A percentile compares a stretch with the other conserved stretches of the same genome.
phyloP scores from a whole-genome alignment of 2,113 vertebrate species.

The Scomber scombrus region DNA sequence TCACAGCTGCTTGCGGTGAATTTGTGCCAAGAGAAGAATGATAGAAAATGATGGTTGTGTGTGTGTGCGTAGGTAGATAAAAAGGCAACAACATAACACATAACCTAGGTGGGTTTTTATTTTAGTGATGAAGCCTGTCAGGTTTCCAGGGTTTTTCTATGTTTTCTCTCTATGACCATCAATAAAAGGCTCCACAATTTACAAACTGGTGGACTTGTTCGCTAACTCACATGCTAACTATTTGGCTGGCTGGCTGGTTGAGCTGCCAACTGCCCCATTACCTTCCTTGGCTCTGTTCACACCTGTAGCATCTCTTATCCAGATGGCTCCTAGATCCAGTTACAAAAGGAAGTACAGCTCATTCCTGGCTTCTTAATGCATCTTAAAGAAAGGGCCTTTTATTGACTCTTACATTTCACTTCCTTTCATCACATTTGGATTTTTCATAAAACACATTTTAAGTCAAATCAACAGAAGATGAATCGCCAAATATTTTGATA shows the following conservation, averaged over 20 bases:
- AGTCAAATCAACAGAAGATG: constrained; percentile 5
- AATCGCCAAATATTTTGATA: too few species aligned
- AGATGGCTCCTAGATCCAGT: not conserved
- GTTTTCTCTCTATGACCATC: not conserved
- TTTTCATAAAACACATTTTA: too few species aligned
- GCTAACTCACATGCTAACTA: constrained; percentile 14
- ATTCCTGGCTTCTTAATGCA: not conserved
- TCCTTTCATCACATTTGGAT: not conserved
- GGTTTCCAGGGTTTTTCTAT: not conserved
- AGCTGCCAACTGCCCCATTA: not conserved
- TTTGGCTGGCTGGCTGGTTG: not conserved
- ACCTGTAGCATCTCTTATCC: constrained; percentile 7
- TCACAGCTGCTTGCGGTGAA: constrained; percentile 52
- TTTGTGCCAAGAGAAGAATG: constrained; percentile 6
- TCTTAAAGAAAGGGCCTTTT: not conserved
- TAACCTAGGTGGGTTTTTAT: not conserved
- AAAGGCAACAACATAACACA: not conserved
- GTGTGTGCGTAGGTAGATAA: not conserved
- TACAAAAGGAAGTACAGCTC: not conserved
- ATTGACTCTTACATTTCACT: not conserved
- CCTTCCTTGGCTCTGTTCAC: not conserved
- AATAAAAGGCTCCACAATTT: constrained; percentile 15
- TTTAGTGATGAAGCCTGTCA: not conserved
- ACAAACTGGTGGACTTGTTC: constrained; percentile 3
- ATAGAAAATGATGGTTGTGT: constrained; percentile 20